Percentiles rank a stretch among this genome's conserved stretches.
Evolutionary conservation across 2,113 vertebrate genomes (phyloP).

Genomic region (Cheirogaleus medius): DNA sequence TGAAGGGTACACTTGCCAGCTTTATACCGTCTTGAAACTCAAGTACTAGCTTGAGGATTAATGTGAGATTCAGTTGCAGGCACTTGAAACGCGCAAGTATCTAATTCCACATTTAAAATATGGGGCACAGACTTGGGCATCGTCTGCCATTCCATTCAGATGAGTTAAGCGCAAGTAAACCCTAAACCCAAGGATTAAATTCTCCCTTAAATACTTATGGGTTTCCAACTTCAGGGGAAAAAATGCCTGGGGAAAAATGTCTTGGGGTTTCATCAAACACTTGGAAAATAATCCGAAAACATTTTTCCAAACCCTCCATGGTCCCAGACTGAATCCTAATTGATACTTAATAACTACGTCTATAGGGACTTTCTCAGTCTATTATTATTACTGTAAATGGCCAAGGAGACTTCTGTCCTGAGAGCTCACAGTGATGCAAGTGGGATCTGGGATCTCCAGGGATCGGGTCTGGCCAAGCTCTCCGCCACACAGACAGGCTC

Average conservation of each 20-base stretch:
- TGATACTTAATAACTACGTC: conserved; percentile 27
- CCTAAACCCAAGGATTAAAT: conserved; percentile 26
- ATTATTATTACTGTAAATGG: background rate
- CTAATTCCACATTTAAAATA: background rate
- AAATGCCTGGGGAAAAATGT: conserved; percentile 48
- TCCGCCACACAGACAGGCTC: background rate
- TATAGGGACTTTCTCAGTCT: background rate
- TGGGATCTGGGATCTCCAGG: rapidly evolving
- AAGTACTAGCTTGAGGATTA: background rate
- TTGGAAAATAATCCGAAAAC: conserved; percentile 63
- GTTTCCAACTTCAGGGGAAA: conserved; percentile 47
- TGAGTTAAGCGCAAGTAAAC: conserved; percentile 33
- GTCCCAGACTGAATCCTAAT: conserved; percentile 9
- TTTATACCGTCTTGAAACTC: background rate
- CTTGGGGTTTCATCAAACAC: conserved; percentile 68
- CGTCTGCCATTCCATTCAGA: background rate
- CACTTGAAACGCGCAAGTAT: background rate
- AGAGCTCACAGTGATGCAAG: background rate
- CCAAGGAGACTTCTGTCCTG: background rate
- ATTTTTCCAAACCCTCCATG: conserved; percentile 35
- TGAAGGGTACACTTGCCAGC: background rate
- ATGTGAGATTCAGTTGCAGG: background rate
- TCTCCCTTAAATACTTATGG: background rate
- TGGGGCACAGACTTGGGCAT: background rate
- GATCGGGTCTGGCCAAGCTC: background rate